Base-by-base conservation (phyloP, 2,888 invertebrate species). In the Chromoteleia sp. region DNA sequence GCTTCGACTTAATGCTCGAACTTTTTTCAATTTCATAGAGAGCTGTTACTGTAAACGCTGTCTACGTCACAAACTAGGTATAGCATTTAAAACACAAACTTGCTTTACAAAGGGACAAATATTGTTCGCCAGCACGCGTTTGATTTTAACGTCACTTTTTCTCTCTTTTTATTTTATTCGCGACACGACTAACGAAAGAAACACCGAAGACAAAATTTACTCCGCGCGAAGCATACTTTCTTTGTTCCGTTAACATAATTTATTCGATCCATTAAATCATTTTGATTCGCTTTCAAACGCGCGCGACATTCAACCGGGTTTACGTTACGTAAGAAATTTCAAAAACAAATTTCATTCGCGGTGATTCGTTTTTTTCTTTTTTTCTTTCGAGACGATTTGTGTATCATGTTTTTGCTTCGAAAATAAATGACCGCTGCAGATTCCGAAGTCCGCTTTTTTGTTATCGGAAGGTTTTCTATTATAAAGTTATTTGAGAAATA, bases 1-100 rank as follows among this genome's bases (percentile, higher is more conserved):
- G 79, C 79, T 74, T 61, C 65, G 81, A 81, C 81, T 81, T 81
- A 74, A 80, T 81, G 56, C 48, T 67, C 70, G 33, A 75, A 81
- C 65, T 81, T 80, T 75, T 70, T 75, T 70, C 80, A 63, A 75
- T 80, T 75, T 80, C 52, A 63, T 75, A 52, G 48, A 70, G 70
- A 75, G 65, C 70, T 70, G 58, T 70, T 54, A 61, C 67, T 63
- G 59, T 70, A 67, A 79, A 61, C 63, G 59, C 71, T 59, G 52
- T 59, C 63, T 39, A 30, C 61, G 41, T 67, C 71, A 45, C 67
- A 71, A 73, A 78, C 50, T 33, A 52, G 65, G 25, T 61, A 50
- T 65, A 56, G 33, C 61, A 65, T 67, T 67, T 54, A 67, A 63
- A 77, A 73, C 70, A 73, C 45, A 59, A 78, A 71, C 78, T 67